Evolutionary conservation across 2,797 vertebrate species (phyloP).

Genomic region (Aldrovandia affinis): DNA sequence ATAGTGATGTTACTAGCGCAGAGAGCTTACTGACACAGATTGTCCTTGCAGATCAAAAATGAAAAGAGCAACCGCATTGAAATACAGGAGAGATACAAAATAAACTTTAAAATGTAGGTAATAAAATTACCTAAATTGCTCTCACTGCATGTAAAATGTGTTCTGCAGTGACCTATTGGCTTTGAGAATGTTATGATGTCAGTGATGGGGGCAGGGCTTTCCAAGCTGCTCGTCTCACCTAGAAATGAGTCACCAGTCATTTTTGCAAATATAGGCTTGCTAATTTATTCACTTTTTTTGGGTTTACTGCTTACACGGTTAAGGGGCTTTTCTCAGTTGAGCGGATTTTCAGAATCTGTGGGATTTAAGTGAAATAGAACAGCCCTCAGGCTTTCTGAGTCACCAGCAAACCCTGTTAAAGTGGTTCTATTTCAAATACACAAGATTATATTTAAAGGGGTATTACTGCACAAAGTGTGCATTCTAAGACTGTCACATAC

Average conservation of each 20-base stretch:
- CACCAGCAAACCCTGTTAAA: neutral
- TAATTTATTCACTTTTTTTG: neutral
- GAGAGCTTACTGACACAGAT: neutral
- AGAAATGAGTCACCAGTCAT: neutral
- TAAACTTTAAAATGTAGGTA: too few relatives aligned
- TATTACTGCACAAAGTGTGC: neutral
- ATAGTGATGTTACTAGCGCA: neutral
- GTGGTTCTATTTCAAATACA: neutral
- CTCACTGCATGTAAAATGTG: neutral
- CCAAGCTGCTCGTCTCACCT: neutral
- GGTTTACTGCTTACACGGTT: neutral
- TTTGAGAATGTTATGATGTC: neutral
- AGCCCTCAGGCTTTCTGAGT: neutral
- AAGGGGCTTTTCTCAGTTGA: neutral
- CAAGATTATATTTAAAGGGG: neutral
- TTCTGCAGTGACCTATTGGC: conserved; percentile 15
- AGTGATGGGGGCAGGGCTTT: neutral
- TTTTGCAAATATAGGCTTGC: neutral
- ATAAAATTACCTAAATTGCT: too few relatives aligned
- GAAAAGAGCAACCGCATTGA: neutral
- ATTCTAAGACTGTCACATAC: neutral
- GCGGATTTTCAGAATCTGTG: neutral
- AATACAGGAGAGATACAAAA: too few relatives aligned
- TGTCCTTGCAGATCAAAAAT: neutral
- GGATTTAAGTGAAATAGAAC: neutral